Base-by-base conservation (phyloP, 2,797 vertebrate genomes). In the Spinibarbus caldwelli region DNA sequence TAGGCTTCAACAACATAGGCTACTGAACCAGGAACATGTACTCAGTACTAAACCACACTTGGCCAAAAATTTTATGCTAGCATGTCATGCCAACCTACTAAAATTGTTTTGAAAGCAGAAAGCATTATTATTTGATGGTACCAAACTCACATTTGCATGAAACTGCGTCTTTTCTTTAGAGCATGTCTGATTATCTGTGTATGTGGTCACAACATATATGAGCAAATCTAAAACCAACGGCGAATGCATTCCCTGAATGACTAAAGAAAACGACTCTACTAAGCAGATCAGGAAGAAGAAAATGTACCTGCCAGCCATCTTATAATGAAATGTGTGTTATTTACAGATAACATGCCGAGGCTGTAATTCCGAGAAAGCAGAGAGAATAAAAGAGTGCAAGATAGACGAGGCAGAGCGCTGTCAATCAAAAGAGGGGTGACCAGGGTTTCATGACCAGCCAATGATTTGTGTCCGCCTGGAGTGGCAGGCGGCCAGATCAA, bases 401-500 rank as follows among this genome's bases (percentile, higher is more conserved):
- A 92, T 92, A 91, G 92, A 87, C 81, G 88, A 87, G 89, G 91
- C 91, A 67, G 90, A 71, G 77, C 26, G 86, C 90, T 90, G 94
- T 93, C 94, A 93, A 90, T 95, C 93, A 94, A 92, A 85, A 87
- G 80, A 92, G 90, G 89, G 86, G 87, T 79, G 92, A 91, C 88
- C 88, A 85, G 92, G 91, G 90, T 85, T 91, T 91, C 79, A 86
- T 93, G 90, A 88, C 85, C 86, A 89, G 92, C 88, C 89, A 93
- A 90, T 84, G 89, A 93, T 91, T 92, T 90, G 89, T 77, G 87
- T 86, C 90, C 78, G 86, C 89, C 90, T 52, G 84, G 87, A 88
- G 83, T 91, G 93, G 93, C 87, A 0, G 90, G 80, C 88, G 76
- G 93, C 92, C 93, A 94, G 91, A 93, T 94, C 94, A 93, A 94